Percentiles rank a stretch among this genome's conserved stretches.
Evolutionary conservation across 1,140 invertebrate species (phyloP).

Genomic region (Formica exsecta): DNA sequence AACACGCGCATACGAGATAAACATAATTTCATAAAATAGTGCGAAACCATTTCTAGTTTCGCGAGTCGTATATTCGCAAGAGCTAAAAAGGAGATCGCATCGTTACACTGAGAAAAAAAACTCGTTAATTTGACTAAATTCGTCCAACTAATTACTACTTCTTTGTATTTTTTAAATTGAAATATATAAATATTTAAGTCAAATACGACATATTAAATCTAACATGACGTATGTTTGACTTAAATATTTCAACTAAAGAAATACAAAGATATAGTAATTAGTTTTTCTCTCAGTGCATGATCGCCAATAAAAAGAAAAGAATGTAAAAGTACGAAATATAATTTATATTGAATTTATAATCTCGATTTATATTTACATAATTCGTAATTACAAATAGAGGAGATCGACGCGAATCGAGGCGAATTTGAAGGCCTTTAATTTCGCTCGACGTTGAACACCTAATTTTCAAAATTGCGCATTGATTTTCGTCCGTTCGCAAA

Average conservation of each 20-base stretch:
- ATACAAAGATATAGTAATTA: no score
- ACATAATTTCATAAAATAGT: conserved; percentile 15
- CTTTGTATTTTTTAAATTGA: no score
- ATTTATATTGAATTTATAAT: conserved; percentile 2
- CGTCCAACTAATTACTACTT: no score
- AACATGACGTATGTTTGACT: no score
- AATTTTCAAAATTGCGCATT: conserved; percentile 26
- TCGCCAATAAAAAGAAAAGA: neutral
- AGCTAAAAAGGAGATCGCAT: neutral
- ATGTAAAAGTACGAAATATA: neutral
- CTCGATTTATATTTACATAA: neutral
- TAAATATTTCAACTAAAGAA: no score
- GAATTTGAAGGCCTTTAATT: neutral
- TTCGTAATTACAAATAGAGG: neutral
- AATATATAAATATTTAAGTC: no score
- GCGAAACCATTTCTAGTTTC: neutral
- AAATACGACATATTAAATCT: no score
- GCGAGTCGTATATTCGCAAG: neutral
- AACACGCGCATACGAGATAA: neutral
- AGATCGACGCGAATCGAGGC: neutral
- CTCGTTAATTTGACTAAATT: no score
- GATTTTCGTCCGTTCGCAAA: conserved; percentile 27
- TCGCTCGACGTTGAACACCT: neutral
- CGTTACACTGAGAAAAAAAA: neutral
- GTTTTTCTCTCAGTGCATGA: neutral